Conservation (phyloP, 2,113 vertebrate species). For the Gulo gulo region DNA sequence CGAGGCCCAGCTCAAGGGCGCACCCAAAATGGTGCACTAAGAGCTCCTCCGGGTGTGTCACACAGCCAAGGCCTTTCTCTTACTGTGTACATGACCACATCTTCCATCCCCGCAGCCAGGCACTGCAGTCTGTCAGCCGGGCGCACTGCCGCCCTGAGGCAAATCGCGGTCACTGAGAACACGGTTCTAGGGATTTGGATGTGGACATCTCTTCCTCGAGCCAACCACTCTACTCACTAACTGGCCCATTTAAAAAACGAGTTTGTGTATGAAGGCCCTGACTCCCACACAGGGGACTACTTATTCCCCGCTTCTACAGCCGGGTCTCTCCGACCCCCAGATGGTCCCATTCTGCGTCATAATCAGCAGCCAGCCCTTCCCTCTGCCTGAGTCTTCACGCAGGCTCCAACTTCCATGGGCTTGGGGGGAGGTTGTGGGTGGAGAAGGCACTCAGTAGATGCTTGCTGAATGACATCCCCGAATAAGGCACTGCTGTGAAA, state of each 20-base stretch:
- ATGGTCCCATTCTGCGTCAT: neutral
- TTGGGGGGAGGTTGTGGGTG: fast-evolving
- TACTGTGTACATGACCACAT: fast-evolving
- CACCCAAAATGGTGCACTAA: fast-evolving
- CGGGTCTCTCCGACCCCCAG: neutral
- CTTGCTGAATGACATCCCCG: fast-evolving
- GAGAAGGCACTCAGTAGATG: neutral
- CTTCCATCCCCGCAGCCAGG: neutral
- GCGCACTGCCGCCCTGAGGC: too few species aligned
- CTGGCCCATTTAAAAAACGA: neutral
- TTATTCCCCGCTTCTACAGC: neutral
- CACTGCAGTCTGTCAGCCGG: neutral
- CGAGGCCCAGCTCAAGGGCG: neutral
- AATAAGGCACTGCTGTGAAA: too few species aligned
- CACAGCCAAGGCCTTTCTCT: neutral
- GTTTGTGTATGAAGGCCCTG: too few species aligned
- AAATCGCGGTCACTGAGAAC: too few species aligned
- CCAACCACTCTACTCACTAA: neutral
- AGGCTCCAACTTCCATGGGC: fast-evolving
- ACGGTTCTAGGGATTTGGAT: fast-evolving
- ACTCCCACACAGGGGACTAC: fast-evolving
- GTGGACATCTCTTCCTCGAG: neutral
- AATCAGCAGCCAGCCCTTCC: too few species aligned
- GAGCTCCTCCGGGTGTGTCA: neutral
- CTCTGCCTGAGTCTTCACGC: fast-evolving